These are phyloP conservation scores for Chrysocyon brachyurus DNA, from an alignment of 2,797 vertebrate genomes.

Conservation along the genomic window DNA sequence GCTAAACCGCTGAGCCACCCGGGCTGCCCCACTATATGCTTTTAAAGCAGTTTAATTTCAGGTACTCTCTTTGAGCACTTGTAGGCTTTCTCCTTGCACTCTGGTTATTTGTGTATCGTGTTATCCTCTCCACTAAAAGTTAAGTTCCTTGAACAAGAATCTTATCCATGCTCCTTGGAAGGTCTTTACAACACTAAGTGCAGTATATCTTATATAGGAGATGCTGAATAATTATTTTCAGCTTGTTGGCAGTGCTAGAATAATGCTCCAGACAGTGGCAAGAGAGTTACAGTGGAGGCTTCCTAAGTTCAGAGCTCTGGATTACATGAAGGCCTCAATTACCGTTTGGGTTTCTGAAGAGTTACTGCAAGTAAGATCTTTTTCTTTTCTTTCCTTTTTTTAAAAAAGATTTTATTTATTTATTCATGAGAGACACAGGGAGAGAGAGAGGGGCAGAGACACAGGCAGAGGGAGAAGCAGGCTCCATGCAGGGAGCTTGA, in stretches of 20 bases:
- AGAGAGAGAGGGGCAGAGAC: too few species aligned
- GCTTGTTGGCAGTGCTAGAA: neutral
- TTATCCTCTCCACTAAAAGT: neutral
- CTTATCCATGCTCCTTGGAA: neutral
- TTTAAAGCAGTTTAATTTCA: slow-evolving; percentile 5
- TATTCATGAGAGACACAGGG: too few species aligned
- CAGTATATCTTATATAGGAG: neutral
- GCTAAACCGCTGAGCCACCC: too few species aligned
- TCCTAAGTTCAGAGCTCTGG: neutral
- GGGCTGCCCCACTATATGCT: too few species aligned
- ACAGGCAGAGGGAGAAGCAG: too few species aligned
- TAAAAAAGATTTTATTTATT: too few species aligned
- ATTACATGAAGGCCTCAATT: neutral
- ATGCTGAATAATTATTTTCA: neutral
- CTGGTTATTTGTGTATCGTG: neutral
- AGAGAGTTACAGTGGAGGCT: neutral
- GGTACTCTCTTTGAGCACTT: neutral
- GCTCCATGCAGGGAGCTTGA: too few species aligned
- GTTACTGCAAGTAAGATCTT: neutral
- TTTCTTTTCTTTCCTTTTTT: neutral
- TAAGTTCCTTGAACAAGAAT: neutral
- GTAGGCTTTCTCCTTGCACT: neutral
- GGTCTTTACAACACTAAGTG: neutral
- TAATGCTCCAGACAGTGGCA: neutral
- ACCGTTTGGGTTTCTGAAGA: neutral